Evolutionary conservation across 2,888 invertebrate species (phyloP).

Genomic region (Amphipyra berbera): DNA sequence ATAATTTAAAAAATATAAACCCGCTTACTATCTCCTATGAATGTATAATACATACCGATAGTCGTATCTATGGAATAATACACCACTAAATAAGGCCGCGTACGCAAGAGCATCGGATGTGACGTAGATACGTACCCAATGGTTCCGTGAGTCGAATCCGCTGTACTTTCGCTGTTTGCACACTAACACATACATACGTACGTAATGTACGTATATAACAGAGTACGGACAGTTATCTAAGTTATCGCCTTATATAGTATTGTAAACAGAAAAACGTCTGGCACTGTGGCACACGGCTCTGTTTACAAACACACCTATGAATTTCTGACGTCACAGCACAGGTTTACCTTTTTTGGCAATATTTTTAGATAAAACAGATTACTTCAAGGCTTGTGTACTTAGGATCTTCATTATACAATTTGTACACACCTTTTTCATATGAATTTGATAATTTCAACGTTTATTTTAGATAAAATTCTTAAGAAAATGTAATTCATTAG

Average conservation of each 20-base stretch:
- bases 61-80: constrained; percentile 55
- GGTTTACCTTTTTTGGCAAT: constrained; percentile 8
- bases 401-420: background rate
- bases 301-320: constrained; percentile 55
- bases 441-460: no score
- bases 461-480: no score
- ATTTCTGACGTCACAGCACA: constrained; percentile 43
- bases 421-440: no score
- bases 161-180: constrained; percentile 71
- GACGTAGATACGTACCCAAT: constrained; percentile 62
- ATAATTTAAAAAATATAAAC: constrained; percentile 38
- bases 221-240: constrained; percentile 50
- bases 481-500: no score
- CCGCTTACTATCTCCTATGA: constrained; percentile 44
- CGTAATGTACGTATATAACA: constrained; percentile 15
- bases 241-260: constrained; percentile 61
- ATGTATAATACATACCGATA: constrained; percentile 52
- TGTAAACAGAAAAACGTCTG: constrained; percentile 58
- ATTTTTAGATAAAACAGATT: constrained; percentile 11
- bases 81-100: constrained; percentile 61
- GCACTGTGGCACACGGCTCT: constrained; percentile 36
- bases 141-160: constrained; percentile 69
- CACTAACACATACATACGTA: constrained; percentile 49
- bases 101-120: constrained; percentile 66
- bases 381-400: background rate